These are phyloP conservation scores for Noctua janthe DNA, from an alignment of 2,888 invertebrate genomes.

Conservation along the genomic window DNA sequence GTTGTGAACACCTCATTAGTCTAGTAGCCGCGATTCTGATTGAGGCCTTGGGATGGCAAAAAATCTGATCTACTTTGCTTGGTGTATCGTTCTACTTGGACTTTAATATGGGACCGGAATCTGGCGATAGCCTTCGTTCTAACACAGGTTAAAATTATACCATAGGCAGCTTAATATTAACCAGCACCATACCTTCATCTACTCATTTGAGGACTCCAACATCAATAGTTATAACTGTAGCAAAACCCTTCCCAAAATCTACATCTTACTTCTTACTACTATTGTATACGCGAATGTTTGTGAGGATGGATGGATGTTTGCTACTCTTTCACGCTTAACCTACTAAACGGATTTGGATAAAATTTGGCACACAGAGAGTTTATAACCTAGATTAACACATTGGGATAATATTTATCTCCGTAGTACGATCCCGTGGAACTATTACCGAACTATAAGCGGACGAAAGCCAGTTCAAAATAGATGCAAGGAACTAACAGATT, in stretches of 20 bases:
- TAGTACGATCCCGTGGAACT: too few species aligned
- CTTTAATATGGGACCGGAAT: background rate
- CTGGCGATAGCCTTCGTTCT: background rate
- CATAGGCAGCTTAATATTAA: background rate
- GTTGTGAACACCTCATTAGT: constrained; percentile 7
- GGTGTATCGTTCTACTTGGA: background rate
- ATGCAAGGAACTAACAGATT: background rate
- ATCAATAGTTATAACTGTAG: background rate
- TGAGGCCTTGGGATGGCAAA: constrained; percentile 1
- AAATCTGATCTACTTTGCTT: background rate
- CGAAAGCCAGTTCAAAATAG: too few species aligned
- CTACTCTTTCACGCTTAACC: too few species aligned
- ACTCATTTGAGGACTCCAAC: background rate
- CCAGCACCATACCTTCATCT: background rate
- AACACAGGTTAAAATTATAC: background rate
- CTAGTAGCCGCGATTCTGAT: constrained; percentile 13
- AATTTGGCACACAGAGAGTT: too few species aligned
- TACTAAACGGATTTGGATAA: too few species aligned
- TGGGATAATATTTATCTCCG: too few species aligned
- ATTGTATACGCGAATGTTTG: too few species aligned
- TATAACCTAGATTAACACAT: too few species aligned
- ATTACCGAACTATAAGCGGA: too few species aligned
- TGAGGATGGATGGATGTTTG: too few species aligned
- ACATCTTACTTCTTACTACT: too few species aligned
- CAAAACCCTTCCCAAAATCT: background rate